Percentiles rank a stretch among this genome's conserved stretches.
phyloP scores from a whole-genome alignment of 2,113 vertebrate species.

The Maccullochella peelii region DNA sequence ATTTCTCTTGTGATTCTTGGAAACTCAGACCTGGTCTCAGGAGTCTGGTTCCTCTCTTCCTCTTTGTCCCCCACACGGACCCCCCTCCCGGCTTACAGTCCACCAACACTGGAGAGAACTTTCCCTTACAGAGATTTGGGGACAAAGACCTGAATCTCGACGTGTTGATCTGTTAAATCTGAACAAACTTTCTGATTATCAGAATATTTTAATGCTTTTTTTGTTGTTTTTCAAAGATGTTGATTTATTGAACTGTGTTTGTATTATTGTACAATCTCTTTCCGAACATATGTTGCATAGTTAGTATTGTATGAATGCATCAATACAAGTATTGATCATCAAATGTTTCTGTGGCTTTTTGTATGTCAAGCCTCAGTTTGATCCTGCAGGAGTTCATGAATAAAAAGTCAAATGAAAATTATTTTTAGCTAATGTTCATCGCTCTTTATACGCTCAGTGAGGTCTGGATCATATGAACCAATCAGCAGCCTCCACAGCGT shows the following conservation, averaged over 20 bases:
- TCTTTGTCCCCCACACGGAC: constrained; percentile 22
- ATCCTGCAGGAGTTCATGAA: background rate
- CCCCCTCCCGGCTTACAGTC: constrained; percentile 8
- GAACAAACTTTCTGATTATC: background rate
- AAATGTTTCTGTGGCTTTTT: constrained; percentile 20
- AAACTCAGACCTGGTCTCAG: constrained; percentile 13
- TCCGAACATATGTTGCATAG: background rate
- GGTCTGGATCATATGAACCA: background rate
- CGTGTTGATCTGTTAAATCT: background rate
- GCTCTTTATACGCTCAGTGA: background rate
- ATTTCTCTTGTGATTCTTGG: constrained; percentile 12
- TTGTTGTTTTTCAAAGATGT: constrained; percentile 19
- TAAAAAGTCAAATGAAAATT: background rate
- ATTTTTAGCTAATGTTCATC: background rate
- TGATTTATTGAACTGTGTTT: constrained; percentile 1
- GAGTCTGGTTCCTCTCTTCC: background rate
- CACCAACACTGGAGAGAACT: constrained; percentile 44
- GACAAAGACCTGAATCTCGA: no score
- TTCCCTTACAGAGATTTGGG: no score
- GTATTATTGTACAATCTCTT: background rate
- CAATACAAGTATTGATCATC: background rate
- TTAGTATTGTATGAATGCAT: background rate
- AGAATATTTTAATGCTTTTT: background rate
- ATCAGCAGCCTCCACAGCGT: background rate
- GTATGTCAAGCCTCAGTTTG: constrained; percentile 5